Evolutionary conservation across 1,140 invertebrate genomes (phyloP).

Genomic region (Drosophila leontia): DNA sequence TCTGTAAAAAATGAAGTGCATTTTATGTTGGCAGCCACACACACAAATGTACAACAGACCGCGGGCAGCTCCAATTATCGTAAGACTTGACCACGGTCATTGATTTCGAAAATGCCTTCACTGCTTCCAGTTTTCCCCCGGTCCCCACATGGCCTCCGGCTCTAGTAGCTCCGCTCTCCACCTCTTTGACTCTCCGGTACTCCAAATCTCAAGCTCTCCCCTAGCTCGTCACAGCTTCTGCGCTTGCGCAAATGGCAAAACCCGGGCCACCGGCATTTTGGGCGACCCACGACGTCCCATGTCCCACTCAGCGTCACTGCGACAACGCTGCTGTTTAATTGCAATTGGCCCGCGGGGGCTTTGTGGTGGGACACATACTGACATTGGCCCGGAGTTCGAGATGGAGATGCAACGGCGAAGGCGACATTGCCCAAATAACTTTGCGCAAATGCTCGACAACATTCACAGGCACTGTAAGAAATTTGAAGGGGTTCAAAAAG

Average conservation of each 20-base stretch:
- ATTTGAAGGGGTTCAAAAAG: no score
- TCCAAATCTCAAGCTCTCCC: constrained; percentile 7
- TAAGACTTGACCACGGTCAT: constrained; percentile 78
- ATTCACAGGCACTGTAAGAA: constrained; percentile 24
- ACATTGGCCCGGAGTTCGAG: constrained; percentile 29
- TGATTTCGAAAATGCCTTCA: constrained; percentile 77
- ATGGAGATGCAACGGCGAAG: constrained; percentile 15
- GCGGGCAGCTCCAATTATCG: constrained; percentile 64
- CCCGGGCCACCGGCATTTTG: constrained; percentile 36
- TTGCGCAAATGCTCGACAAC: constrained; percentile 38
- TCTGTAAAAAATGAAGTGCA: constrained; percentile 53
- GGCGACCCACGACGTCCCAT: constrained; percentile 10
- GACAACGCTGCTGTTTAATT: constrained; percentile 34
- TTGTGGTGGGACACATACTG: constrained; percentile 32
- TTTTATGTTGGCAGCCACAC: constrained; percentile 37
- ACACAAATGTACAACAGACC: constrained; percentile 30
- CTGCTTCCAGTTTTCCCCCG: constrained; percentile 17
- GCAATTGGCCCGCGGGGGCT: constrained; percentile 35
- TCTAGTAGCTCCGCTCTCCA: not conserved
- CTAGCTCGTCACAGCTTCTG: constrained; percentile 43
- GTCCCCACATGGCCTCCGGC: not conserved
- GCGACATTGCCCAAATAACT: constrained; percentile 23
- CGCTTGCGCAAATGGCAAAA: constrained; percentile 70
- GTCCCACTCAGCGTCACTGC: constrained; percentile 29
- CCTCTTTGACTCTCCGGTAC: not conserved